Evolutionary conservation across 37 sponge, comb jelly and placozoan species (phyloP).

Genomic region (Ianthella basta): DNA sequence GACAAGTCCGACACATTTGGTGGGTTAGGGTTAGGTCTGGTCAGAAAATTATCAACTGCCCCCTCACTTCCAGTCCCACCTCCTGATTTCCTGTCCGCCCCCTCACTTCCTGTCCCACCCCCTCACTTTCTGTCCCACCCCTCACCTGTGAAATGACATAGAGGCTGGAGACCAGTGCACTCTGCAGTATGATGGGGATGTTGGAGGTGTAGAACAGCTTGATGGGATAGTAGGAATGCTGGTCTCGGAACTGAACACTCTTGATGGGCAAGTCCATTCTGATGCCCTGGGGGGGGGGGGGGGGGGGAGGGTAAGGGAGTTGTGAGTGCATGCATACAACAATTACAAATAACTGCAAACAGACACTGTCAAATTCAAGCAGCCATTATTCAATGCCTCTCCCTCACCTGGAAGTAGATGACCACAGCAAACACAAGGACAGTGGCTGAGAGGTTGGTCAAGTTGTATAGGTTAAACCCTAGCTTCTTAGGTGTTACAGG

Average conservation of each 20-base stretch:
- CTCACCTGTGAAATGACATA: constrained; percentile 94
- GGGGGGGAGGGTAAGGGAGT: neutral
- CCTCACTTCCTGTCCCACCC: no score
- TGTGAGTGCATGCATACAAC: no score
- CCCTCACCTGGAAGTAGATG: constrained; percentile 94
- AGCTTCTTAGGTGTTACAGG: no score
- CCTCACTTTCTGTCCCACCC: neutral
- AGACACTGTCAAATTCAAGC: neutral
- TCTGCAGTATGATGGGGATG: constrained; percentile 97
- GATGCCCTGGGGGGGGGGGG: constrained; percentile 72
- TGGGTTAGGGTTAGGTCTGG: no score
- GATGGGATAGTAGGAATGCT: constrained; percentile 93
- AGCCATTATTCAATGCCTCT: neutral
- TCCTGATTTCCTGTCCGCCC: no score
- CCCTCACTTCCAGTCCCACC: no score
- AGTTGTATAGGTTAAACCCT: no score
- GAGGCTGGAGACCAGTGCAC: constrained; percentile 92
- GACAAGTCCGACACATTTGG: no score
- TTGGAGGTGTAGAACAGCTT: constrained; percentile 98
- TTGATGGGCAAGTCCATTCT: constrained; percentile 96
- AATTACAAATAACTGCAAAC: no score
- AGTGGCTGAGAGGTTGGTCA: constrained; percentile 91
- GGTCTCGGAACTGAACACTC: constrained; percentile 91
- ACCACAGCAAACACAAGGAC: constrained; percentile 91
- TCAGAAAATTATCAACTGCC: no score